Conservation (phyloP, 2,113 vertebrate genomes). For the Zosterops japonicus region DNA sequence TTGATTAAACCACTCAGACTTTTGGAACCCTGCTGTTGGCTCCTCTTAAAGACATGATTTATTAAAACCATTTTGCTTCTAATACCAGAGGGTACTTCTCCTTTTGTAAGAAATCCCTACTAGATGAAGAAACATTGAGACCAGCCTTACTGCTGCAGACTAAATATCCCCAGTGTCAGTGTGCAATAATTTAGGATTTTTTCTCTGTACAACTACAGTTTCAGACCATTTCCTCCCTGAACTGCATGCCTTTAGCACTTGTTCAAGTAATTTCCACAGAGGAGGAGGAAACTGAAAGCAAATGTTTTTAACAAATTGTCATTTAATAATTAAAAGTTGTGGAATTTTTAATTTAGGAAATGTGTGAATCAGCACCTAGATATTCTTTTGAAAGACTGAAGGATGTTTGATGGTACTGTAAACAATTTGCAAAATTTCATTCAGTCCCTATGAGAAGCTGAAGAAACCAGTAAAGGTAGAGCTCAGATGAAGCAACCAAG, state of each 20-base stretch:
- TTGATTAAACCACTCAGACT: neutral
- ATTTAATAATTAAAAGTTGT: neutral
- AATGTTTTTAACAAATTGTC: neutral
- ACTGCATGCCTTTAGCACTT: neutral
- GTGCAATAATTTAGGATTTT: neutral
- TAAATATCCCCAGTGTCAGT: neutral
- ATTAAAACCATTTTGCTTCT: neutral
- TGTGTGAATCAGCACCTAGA: neutral
- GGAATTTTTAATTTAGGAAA: neutral
- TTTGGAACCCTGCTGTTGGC: neutral
- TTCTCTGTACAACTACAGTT: neutral
- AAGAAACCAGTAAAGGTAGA: neutral
- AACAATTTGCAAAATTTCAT: neutral
- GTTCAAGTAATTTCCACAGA: neutral
- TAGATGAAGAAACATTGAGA: neutral
- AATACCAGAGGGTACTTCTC: neutral
- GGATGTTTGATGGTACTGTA: neutral
- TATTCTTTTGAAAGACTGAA: neutral
- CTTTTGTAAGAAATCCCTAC: neutral
- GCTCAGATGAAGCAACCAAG: neutral
- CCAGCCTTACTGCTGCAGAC: neutral
- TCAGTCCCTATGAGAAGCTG: neutral
- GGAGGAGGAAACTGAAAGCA: neutral
- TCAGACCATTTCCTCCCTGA: neutral
- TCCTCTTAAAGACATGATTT: conserved; percentile 5